Percentiles rank a stretch among this genome's conserved stretches.
Conservation (phyloP, 2,113 vertebrate species). For the Pteronura brasiliensis region DNA sequence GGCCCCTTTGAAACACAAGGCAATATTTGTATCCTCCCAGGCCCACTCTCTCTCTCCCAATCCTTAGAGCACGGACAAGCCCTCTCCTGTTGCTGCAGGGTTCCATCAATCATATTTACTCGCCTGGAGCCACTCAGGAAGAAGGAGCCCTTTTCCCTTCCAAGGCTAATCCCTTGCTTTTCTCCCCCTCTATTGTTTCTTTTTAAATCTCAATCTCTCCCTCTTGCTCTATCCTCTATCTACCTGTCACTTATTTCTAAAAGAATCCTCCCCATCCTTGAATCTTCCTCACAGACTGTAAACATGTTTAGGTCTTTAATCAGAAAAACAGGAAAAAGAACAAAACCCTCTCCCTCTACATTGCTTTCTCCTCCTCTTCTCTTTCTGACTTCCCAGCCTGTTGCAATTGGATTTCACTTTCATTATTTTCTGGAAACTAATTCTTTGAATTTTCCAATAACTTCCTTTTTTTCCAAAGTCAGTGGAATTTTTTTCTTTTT, state of each 20-base stretch:
- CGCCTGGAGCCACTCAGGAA: background rate
- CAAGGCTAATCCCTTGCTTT: background rate
- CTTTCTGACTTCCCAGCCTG: background rate
- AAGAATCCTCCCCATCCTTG: background rate
- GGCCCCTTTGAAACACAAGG: background rate
- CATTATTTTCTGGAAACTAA: background rate
- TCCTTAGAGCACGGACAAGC: background rate
- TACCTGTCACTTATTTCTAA: background rate
- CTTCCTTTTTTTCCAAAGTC: background rate
- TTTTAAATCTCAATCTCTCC: background rate
- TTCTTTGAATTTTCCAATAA: background rate
- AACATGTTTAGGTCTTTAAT: background rate
- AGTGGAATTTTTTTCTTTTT: background rate
- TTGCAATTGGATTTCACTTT: background rate
- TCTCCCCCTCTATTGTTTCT: background rate
- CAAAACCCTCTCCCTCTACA: background rate
- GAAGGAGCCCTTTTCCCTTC: background rate
- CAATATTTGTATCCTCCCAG: background rate
- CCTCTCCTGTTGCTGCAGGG: background rate
- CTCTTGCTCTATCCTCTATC: background rate
- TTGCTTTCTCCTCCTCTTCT: background rate
- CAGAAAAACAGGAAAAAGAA: conserved; percentile 5
- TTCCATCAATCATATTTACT: background rate
- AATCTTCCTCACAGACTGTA: background rate
- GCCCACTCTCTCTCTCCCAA: background rate